Evolutionary conservation across 2,888 invertebrate genomes (phyloP), one percentile per base, ranked within the genome.

Genomic region (Drosophila subquinaria): DNA sequence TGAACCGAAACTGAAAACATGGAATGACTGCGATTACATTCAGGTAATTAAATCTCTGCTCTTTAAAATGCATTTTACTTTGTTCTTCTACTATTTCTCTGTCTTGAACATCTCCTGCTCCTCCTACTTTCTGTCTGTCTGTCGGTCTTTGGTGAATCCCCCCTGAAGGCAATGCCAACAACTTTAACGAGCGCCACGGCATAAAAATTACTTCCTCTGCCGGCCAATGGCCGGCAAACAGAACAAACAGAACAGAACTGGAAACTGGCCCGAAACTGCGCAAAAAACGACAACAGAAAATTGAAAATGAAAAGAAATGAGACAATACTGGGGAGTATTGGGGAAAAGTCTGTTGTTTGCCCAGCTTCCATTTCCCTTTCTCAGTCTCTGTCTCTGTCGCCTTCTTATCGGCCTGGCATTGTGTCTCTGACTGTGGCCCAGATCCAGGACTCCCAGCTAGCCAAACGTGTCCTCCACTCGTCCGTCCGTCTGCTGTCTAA

Each of bases 11-110:
- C 91, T 95, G 73, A 95, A 95, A 93, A 95, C 96, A 80, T 97
- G 97, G 97, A 95, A 96, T 89, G 96, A 96, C 90, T 97, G 97
- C 93, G 97, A 97, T 92, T 95, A 96, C 92, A 97, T 97, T 82
- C 95, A 94, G 94, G 94, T 94, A 93, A 91, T 92, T 92, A 90
- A 90, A 91, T 90, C 81, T 70, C 81, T 70, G 57, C 55, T 27
- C 80, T 67, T 74, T 66, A 81, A 82, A 82, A 86, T 84, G 79
- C 84, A 70, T 76, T 64, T 68, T 72, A 30, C 69, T 68, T 69
- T 71, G 69, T 70, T 60, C 53, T 47, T 38, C 48, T 38, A 47
- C 17, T 6, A 17, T 43, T 52, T 15, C 5, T 42, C 40, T 27
- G 17, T 43, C 4, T 8, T 35, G 33, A 43, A 17, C 23, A 43